Conservation (phyloP, 2,888 invertebrate species). For the Kryphioiulus occultus region DNA sequence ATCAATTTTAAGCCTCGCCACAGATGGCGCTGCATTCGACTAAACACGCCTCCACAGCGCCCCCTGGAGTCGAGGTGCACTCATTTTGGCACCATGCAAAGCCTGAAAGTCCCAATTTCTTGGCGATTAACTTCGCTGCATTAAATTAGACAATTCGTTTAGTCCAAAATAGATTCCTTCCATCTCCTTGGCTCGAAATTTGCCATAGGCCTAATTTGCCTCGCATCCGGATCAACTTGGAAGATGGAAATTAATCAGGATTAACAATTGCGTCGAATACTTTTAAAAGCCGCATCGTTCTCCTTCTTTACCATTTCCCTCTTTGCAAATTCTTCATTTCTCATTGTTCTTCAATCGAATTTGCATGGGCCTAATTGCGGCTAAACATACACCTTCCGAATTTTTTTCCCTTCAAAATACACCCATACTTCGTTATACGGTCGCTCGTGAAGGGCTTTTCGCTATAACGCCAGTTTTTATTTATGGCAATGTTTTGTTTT, state of each 20-base stretch:
- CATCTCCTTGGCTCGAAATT: not conserved
- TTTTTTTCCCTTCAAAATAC: not conserved
- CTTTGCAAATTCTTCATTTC: not conserved
- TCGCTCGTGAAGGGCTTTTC: not conserved
- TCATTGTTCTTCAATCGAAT: not conserved
- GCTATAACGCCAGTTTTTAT: no score
- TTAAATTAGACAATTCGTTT: not conserved
- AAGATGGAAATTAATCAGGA: slow-evolving; percentile 20
- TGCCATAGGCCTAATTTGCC: not conserved
- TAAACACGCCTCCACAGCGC: no score
- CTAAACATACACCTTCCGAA: not conserved
- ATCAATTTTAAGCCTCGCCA: no score
- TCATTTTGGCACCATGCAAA: no score
- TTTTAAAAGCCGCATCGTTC: not conserved
- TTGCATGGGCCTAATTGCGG: not conserved
- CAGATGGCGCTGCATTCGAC: no score
- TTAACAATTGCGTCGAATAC: slow-evolving; percentile 2
- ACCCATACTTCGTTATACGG: no score
- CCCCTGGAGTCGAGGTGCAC: no score
- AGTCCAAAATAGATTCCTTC: not conserved
- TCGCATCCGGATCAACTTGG: not conserved
- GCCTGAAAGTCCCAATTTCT: not conserved
- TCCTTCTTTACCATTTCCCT: not conserved
- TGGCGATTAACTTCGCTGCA: not conserved
- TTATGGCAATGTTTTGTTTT: no score